Evolutionary conservation across 2,797 vertebrate genomes (phyloP).

Genomic region (Mormyrops attenuatus): DNA sequence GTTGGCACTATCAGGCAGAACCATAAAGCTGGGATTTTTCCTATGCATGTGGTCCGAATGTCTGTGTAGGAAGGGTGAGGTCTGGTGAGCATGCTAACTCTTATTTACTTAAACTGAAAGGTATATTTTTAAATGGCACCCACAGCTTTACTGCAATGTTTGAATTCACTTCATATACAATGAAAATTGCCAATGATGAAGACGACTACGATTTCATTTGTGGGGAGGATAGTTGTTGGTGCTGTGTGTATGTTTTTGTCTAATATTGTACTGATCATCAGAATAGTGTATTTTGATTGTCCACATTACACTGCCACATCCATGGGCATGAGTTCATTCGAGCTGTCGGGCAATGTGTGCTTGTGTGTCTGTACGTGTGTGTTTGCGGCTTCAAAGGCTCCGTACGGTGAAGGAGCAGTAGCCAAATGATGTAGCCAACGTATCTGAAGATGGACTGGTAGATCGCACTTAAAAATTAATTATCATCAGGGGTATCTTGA

Average conservation of each 20-base stretch:
- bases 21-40: background rate
- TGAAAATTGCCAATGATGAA: background rate
- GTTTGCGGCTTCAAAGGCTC: background rate
- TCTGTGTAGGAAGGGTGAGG: background rate
- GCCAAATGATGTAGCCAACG: slow-evolving; percentile 44
- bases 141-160: background rate
- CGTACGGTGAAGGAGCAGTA: slow-evolving; percentile 29
- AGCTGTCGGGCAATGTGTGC: background rate
- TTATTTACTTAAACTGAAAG: background rate
- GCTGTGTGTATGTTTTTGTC: background rate
- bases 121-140: background rate
- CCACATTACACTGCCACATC: background rate
- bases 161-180: background rate
- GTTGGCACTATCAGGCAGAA: background rate
- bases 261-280: background rate
- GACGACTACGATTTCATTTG: background rate
- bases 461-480: slow-evolving; percentile 7
- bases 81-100: background rate
- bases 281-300: background rate
- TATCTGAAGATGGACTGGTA: background rate
- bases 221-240: background rate
- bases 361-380: background rate
- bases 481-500: background rate
- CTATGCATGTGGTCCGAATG: background rate
- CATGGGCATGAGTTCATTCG: background rate